Evolutionary conservation across 2,888 invertebrate species (phyloP), one percentile per base, ranked within the genome.

Genomic region (Leptopilina drosophilae): DNA sequence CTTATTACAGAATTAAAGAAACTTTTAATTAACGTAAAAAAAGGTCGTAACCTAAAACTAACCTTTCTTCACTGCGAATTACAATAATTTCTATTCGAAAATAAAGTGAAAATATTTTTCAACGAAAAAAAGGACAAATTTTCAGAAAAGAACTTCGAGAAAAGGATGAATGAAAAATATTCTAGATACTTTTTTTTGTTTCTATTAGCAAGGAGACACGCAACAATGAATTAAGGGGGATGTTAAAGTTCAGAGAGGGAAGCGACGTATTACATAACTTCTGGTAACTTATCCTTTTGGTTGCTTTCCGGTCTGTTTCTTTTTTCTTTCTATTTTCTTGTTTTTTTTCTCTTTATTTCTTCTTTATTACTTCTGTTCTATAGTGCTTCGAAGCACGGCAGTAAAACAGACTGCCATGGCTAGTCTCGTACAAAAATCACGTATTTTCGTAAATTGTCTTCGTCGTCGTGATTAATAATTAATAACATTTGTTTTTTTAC

Each of bases 161-260:
- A 62, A 53, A 56, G 33, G 73, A 49, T 73, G 26, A 69, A 53
- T 69, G 5, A 46, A 49, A 59, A 69, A 49, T 49, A 11, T 69
- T 53, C 83, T 84, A 84, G 80, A 85, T 82, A 85, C 82, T 77
- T 83, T 84, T 33, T 33, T 86, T 82, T 84, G 86, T 87, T 84
- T 87, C 88, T 67, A 67, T 67, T 67, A 67, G 67, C 67, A 67
- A 67, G 56, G 86, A 88, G 86, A 89, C 88, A 89, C 89, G 88
- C 87, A 89, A 87, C 87, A 89, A 89, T 85, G 87, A 89, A 87
- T 87, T 73, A 53, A 73, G 26, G 56, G 56, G 73, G 33, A 56
- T 53, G 53, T 56, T 33, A 79, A 84, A 84, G 86, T 85, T 84
- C 67, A 76, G 73, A 78, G 76, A 80, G 83, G 81, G 81, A 78